Evolutionary conservation across 2,797 vertebrate genomes (phyloP).

Genomic region (Gallinago nigripennis): DNA sequence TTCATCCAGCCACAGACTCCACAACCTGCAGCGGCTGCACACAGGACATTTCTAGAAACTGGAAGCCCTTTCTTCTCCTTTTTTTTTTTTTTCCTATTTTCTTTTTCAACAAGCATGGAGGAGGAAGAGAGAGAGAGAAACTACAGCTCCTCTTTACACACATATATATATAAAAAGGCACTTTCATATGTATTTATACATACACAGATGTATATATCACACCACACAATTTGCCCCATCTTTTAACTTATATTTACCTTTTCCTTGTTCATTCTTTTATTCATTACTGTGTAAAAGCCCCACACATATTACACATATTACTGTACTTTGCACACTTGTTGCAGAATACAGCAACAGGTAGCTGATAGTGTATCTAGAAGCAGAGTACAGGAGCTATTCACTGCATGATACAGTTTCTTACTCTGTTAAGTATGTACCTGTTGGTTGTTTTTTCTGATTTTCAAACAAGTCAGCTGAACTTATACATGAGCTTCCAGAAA

Average conservation of each 20-base stretch:
- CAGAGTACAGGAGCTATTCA: neutral
- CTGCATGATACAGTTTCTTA: neutral
- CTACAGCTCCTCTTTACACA: neutral
- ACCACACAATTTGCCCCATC: too few species aligned
- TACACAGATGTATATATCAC: too few species aligned
- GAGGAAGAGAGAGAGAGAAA: neutral
- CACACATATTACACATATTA: too few species aligned
- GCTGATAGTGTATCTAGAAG: neutral
- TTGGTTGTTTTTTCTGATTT: conserved; percentile 85
- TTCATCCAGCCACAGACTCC: accelerated
- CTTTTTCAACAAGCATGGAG: neutral
- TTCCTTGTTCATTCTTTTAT: too few species aligned
- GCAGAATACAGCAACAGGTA: neutral
- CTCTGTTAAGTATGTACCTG: conserved; percentile 69
- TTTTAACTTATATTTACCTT: too few species aligned
- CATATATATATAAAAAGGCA: too few species aligned
- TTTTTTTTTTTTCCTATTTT: neutral
- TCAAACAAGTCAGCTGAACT: conserved; percentile 95
- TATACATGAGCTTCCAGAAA: conserved; percentile 87
- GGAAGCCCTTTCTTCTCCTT: neutral
- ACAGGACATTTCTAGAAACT: too few species aligned
- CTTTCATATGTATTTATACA: too few species aligned
- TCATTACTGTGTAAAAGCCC: too few species aligned
- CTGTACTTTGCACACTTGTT: neutral
- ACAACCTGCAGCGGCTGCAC: neutral